Evolutionary conservation across 2,797 vertebrate genomes (phyloP), one percentile per base, ranked within the genome.

Genomic region (Protonibea diacanthus): DNA sequence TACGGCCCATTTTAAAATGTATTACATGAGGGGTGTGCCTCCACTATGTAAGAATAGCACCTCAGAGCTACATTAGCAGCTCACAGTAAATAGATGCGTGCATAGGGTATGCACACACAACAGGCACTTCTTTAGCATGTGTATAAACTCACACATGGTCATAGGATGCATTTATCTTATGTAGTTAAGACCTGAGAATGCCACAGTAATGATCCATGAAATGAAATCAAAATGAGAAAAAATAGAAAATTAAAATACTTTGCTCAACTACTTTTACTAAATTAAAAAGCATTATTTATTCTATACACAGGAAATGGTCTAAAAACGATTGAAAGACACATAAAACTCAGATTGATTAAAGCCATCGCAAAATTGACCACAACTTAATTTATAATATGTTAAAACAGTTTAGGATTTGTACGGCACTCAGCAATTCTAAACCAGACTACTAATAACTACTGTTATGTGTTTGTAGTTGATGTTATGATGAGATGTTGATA

Each of bases 131-230:
- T 69, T 66, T 20, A 69, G 59, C 59, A 75, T 9, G 27, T 62
- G 57, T 56, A 53, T 42, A 63, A 66, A 82, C 6, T 49, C 9
- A 85, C 45, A 75, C 67, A 75, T 25, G 33, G 56, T 59, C 18
- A 74, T 59, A 27, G 44, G 38, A 71, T 61, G 29, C 27, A 67
- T 61, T 55, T 23, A 42, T 27, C 47, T 65, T 44, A 70, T 15
- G 63, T 18, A 60, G 18, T 78, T 73, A 70, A 83, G 72, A 85
- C 89, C 88, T 90, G 86, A 91, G 85, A 82, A 86, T 76, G 58
- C 56, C 70, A 73, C 66, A 65, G 71, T 14, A 52, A 81, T 1
- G 4, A 82, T 64, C 53, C 40, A 29, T 63, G 9, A 72, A 59
- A 74, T 49, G 0, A 53, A 71, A 66, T 64, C 0, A 15, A 20